Conservation (phyloP, 2,888 invertebrate genomes). For the Drosophila borborema region DNA sequence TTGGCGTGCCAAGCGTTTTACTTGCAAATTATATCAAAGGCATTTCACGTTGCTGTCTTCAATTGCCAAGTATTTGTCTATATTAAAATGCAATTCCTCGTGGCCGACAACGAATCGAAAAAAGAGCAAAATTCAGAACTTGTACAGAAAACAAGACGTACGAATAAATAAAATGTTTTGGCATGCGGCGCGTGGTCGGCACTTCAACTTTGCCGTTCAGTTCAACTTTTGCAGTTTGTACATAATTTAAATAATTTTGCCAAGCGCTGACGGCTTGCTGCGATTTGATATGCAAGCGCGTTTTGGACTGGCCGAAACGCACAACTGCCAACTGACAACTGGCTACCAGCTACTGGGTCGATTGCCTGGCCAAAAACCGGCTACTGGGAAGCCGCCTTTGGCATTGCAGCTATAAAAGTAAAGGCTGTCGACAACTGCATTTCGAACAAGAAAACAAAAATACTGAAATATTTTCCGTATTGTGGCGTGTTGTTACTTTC, state of each 20-base stretch:
- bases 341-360: conserved; percentile 10
- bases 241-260: conserved; percentile 73
- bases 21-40: conserved; percentile 72
- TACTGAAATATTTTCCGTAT: conserved; percentile 49
- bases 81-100: conserved; percentile 60
- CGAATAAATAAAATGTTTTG: conserved; percentile 36
- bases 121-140: conserved; percentile 15
- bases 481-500: conserved; percentile 29
- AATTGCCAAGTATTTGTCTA: conserved; percentile 27
- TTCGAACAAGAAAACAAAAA: conserved; percentile 51
- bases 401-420: conserved; percentile 73
- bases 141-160: conserved; percentile 29
- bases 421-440: conserved; percentile 71
- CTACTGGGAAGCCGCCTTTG: conserved; percentile 25
- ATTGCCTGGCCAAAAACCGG: conserved; percentile 2
- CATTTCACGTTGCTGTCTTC: conserved; percentile 56
- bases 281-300: conserved; percentile 41
- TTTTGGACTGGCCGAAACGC: conserved; percentile 27
- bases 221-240: conserved; percentile 65
- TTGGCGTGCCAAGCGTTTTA: conserved; percentile 51
- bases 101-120: conserved; percentile 34
- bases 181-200: conserved; percentile 72
- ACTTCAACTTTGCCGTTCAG: conserved; percentile 58
- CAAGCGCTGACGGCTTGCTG: conserved; percentile 62
- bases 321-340: conserved; percentile 22